Evolutionary conservation across 2,888 invertebrate species (phyloP), one percentile per base, ranked within the genome.

Genomic region (Drosophila suboccidentalis): DNA sequence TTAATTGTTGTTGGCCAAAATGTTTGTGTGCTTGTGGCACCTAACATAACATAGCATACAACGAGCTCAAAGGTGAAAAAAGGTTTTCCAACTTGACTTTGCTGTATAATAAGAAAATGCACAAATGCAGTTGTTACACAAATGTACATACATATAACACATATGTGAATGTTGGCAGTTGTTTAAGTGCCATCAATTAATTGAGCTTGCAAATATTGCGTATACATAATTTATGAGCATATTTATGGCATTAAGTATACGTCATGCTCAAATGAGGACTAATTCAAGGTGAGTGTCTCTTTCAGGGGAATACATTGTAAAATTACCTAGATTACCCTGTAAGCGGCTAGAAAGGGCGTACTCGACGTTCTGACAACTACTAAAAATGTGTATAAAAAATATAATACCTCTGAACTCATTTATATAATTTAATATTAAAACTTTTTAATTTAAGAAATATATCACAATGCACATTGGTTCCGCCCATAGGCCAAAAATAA

Each of bases 1-100:
- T 87, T 84, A 87, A 84, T 84, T 84, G 83, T 79, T 70, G 80
- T 75, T 79, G 80, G 65, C 78, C 78, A 84, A 74, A 85, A 79
- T 69, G 58, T 19, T 2, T 19, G 61, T 82, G 82, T 55, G 38
- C 49, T 17, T 39, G 58, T 15, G n/a, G 38, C 39, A 38, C n/a
- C 5, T 38, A 46, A 46, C 76, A 61, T 38, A 46, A 46, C 76
- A 61, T 34, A 51, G 10, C 36, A 38, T 36, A 15, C 15, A 19
- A 15, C n/a, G 44, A 44, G 55, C 53, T 44, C 26, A 65, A 62
- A 69, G 57, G 64, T 80, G 61, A 61, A 61, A 55, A 55, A 55
- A 43, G 65, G 41, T 49, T 61, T 50, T 8, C 60, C 50, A 72
- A 68, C 78, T 88, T 88, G 84, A 86, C 89, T 77, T 80, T 53